Evolutionary conservation across 2,113 vertebrate species (phyloP).

Genomic region (Epinephelus moara): DNA sequence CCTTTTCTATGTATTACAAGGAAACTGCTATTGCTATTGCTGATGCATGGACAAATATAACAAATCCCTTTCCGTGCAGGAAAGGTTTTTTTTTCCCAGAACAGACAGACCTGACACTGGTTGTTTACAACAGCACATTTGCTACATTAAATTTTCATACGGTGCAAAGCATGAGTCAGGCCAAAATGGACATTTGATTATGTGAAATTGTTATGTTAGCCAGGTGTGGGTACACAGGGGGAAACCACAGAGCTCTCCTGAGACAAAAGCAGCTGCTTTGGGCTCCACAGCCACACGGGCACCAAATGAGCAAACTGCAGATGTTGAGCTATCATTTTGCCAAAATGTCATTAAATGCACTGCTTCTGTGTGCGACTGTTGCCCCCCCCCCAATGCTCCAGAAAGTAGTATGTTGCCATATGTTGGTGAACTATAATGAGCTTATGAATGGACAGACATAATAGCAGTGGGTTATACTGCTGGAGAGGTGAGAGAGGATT

Average conservation of each 20-base stretch:
- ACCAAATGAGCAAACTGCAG: neutral
- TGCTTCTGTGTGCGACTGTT: neutral
- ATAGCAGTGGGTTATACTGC: neutral
- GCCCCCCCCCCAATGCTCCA: neutral
- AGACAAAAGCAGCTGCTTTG: neutral
- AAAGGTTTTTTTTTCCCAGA: neutral
- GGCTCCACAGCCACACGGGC: too few relatives aligned
- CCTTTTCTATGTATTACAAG: too few relatives aligned
- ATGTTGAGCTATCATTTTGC: slow-evolving; percentile 1
- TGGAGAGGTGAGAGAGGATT: neutral
- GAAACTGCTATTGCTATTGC: neutral
- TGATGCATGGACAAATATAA: neutral
- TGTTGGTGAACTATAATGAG: too few relatives aligned
- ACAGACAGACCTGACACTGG: neutral
- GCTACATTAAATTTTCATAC: neutral
- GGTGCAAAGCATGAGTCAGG: neutral
- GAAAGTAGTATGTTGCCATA: neutral
- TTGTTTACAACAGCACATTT: slow-evolving; percentile 5
- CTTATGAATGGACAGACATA: too few relatives aligned
- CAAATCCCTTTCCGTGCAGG: neutral
- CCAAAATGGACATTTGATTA: neutral
- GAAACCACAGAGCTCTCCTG: neutral
- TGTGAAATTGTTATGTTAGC: slow-evolving; percentile 11
- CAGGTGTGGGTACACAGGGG: neutral
- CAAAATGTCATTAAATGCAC: neutral